Conservation (phyloP, 2,888 invertebrate genomes). For the Drosophila bunnanda region DNA sequence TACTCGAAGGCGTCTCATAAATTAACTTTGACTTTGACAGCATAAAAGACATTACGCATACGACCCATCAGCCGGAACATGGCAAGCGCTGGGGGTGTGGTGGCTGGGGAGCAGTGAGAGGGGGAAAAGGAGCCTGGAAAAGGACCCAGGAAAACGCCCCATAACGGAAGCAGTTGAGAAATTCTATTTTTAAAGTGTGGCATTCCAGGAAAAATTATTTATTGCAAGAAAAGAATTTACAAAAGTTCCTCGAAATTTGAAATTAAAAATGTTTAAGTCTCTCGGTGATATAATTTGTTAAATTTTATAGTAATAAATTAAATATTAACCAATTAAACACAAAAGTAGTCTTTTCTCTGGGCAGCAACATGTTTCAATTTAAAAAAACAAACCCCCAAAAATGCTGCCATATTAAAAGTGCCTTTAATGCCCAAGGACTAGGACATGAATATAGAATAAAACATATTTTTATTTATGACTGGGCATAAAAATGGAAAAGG, state of each 20-base stretch:
- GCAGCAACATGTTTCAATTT: slow-evolving; percentile 6
- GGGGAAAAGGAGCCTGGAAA: background rate
- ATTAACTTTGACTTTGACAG: slow-evolving; percentile 73
- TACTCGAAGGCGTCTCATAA: slow-evolving; percentile 43
- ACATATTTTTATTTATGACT: slow-evolving; percentile 59
- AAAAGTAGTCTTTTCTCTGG: too few species aligned
- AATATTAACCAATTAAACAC: too few species aligned
- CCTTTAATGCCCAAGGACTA: slow-evolving; percentile 58
- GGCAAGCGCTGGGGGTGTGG: background rate
- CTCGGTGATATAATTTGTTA: background rate
- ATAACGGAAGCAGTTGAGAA: slow-evolving; percentile 30
- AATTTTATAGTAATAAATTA: too few species aligned
- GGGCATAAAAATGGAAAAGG: slow-evolving; percentile 22
- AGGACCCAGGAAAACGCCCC: background rate
- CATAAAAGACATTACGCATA: slow-evolving; percentile 73
- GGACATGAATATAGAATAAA: slow-evolving; percentile 64
- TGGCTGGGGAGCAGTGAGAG: background rate
- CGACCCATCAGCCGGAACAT: slow-evolving; percentile 45
- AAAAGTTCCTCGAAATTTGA: background rate
- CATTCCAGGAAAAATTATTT: background rate
- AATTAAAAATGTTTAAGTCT: background rate
- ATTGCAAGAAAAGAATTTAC: background rate
- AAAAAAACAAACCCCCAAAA: slow-evolving; percentile 7
- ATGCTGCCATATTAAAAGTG: slow-evolving; percentile 61
- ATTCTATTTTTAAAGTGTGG: slow-evolving; percentile 31